These are phyloP conservation scores for Teleiodes luculella DNA, from an alignment of 2,888 invertebrate genomes.

Conservation along the genomic window DNA sequence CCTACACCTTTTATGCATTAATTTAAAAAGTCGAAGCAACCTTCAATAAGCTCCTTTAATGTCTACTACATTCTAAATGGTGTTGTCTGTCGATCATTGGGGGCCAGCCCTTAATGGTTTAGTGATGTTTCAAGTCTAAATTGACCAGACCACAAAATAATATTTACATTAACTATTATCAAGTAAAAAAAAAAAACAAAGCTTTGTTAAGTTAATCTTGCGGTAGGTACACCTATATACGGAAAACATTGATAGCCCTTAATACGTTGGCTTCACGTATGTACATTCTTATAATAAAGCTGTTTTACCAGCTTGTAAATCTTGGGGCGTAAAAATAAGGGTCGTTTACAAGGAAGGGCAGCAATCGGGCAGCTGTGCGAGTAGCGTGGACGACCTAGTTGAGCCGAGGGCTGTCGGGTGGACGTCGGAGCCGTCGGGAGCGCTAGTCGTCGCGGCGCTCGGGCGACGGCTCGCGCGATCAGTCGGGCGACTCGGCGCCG, in stretches of 20 bases:
- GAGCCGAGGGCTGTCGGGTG: not conserved
- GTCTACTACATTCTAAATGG: conserved; percentile 39
- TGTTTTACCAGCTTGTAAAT: not conserved
- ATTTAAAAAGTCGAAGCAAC: conserved; percentile 33
- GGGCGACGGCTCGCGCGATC: conserved; percentile 77
- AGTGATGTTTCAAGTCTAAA: not conserved
- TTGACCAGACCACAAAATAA: conserved; percentile 16
- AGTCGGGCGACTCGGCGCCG: conserved; percentile 78
- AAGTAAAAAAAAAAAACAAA: not conserved
- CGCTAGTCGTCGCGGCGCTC: conserved; percentile 64
- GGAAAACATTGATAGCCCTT: not conserved
- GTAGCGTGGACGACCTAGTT: conserved; percentile 14
- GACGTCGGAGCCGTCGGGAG: conserved; percentile 51
- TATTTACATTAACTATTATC: conserved; percentile 3
- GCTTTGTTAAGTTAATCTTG: not conserved
- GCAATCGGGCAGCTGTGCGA: conserved; percentile 7
- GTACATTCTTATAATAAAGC: not conserved
- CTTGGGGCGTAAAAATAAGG: conserved; percentile 4
- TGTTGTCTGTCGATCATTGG: conserved; percentile 27
- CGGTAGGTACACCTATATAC: not conserved
- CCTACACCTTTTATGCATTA: conserved; percentile 6
- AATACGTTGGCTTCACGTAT: not conserved
- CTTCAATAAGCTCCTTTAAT: conserved; percentile 50
- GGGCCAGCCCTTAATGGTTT: conserved; percentile 26
- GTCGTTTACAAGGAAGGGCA: conserved; percentile 16